These are phyloP conservation scores for Hyperoplus immaculatus DNA, from an alignment of 2,797 vertebrate species.

Conservation along the genomic window DNA sequence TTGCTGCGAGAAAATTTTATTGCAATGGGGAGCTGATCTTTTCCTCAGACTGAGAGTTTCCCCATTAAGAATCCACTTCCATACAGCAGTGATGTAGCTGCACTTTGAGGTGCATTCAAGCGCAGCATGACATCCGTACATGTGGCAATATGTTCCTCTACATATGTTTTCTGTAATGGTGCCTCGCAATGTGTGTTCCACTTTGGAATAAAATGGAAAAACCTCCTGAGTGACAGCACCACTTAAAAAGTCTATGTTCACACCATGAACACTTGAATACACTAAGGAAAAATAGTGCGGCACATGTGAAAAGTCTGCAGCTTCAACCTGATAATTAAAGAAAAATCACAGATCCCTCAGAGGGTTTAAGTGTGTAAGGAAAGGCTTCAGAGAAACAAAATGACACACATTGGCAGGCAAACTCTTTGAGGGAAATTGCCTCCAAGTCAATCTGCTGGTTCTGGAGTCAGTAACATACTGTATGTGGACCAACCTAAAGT, in stretches of 20 bases:
- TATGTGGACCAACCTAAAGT: slow-evolving; percentile 15
- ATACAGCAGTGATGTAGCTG: neutral
- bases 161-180: slow-evolving; percentile 18
- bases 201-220: neutral
- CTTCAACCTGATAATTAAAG: neutral
- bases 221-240: neutral
- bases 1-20: no score
- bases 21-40: no score
- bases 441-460: slow-evolving; percentile 20
- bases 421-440: slow-evolving; percentile 6
- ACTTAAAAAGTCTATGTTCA: neutral
- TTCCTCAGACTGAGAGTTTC: neutral
- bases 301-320: neutral
- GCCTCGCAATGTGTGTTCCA: neutral
- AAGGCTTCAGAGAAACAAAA: slow-evolving; percentile 1
- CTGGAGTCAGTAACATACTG: neutral
- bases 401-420: neutral
- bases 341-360: neutral
- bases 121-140: slow-evolving; percentile 4
- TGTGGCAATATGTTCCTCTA: slow-evolving; percentile 10
- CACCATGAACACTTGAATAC: neutral
- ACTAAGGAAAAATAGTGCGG: neutral
- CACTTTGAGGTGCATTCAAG: slow-evolving; percentile 16
- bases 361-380: neutral
- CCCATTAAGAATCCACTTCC: neutral